phyloP scores from a whole-genome alignment of 2,797 vertebrate species.

The Aphelocoma californica region DNA sequence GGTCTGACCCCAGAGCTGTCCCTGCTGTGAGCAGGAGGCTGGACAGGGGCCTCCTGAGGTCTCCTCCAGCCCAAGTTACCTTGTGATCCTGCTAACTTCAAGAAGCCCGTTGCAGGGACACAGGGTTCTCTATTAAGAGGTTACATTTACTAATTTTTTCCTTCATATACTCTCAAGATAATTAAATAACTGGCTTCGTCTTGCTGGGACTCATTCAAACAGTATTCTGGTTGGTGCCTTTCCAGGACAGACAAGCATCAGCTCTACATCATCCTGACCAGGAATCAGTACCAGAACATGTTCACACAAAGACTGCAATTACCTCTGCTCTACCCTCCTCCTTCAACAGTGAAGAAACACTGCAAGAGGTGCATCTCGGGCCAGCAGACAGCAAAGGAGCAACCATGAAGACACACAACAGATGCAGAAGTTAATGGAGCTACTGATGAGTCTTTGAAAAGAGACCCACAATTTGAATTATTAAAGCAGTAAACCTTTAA shows the following conservation, averaged over 20 bases:
- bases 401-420: background rate
- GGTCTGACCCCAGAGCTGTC: background rate
- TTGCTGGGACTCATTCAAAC: background rate
- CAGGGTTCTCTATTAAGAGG: background rate
- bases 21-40: background rate
- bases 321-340: background rate
- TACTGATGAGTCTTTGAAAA: slow-evolving; percentile 26
- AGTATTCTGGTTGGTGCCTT: background rate
- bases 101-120: background rate
- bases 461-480: slow-evolving; percentile 47
- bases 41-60: background rate
- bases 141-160: background rate
- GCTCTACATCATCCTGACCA: background rate
- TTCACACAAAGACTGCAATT: background rate
- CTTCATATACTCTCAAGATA: background rate
- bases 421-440: slow-evolving; percentile 26
- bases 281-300: background rate
- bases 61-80: background rate
- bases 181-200: background rate
- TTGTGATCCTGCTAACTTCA: background rate
- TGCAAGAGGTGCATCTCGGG: background rate
- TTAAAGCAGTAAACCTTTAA: slow-evolving; percentile 58
- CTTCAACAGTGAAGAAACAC: background rate
- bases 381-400: background rate
- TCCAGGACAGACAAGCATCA: background rate